phyloP scores from a whole-genome alignment of 1,140 invertebrate genomes.

The Drosophila obscura region DNA sequence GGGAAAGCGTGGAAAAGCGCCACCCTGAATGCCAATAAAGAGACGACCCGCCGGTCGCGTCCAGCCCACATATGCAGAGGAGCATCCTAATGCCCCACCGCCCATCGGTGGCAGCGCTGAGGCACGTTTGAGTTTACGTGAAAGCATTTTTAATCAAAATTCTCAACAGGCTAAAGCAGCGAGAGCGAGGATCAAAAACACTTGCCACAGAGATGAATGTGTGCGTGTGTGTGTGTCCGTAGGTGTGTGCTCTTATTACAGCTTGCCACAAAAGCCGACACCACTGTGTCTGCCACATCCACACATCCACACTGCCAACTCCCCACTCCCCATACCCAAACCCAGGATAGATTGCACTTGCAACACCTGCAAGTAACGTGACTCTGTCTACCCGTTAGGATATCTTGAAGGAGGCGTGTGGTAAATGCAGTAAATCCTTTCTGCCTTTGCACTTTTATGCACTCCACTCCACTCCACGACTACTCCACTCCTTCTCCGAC shows the following conservation, averaged over 20 bases:
- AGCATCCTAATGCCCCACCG: neutral
- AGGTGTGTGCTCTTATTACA: slow-evolving; percentile 53
- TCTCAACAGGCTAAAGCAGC: slow-evolving; percentile 80
- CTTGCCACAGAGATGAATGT: slow-evolving; percentile 65
- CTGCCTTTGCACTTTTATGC: slow-evolving; percentile 68
- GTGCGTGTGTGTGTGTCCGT: slow-evolving; percentile 19
- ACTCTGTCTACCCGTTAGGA: slow-evolving; percentile 61
- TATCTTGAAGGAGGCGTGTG: slow-evolving; percentile 47
- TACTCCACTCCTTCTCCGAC: neutral
- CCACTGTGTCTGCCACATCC: slow-evolving; percentile 7
- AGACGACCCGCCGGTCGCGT: neutral
- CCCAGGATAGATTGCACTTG: slow-evolving; percentile 75
- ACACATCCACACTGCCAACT: slow-evolving; percentile 1
- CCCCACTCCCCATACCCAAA: slow-evolving; percentile 17
- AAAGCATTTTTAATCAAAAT: slow-evolving; percentile 82
- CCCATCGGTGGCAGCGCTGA: slow-evolving; percentile 27
- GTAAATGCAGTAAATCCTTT: slow-evolving; percentile 66
- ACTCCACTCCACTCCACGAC: slow-evolving; percentile 22
- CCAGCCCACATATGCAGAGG: slow-evolving; percentile 34
- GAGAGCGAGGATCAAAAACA: slow-evolving; percentile 74
- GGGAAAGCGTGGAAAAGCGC: slow-evolving; percentile 31
- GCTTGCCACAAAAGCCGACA: slow-evolving; percentile 68
- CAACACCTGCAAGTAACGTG: slow-evolving; percentile 82
- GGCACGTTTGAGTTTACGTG: slow-evolving; percentile 80
- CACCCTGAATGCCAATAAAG: slow-evolving; percentile 47